phyloP scores from a whole-genome alignment of 2,797 vertebrate species.

The Dromococcyx pavoninus region DNA sequence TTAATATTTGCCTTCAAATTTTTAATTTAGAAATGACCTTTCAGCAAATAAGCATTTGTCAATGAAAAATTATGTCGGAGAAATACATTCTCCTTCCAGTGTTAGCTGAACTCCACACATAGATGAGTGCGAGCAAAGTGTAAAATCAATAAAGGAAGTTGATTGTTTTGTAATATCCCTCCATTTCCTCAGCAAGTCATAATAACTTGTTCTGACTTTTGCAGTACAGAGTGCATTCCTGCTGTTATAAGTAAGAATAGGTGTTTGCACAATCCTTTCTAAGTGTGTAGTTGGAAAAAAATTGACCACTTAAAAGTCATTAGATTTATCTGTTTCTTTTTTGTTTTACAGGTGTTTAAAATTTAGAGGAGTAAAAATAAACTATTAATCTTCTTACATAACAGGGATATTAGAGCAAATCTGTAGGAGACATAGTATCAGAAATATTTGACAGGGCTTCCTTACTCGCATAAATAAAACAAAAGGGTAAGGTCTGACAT shows the following conservation, averaged over 20 bases:
- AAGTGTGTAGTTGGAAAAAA: background rate
- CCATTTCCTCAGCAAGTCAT: conserved; percentile 44
- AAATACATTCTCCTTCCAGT: background rate
- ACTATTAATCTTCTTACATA: background rate
- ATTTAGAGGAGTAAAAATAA: background rate
- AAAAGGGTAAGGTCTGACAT: background rate
- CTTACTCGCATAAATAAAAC: background rate
- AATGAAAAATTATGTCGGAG: conserved; percentile 16
- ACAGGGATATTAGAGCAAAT: background rate
- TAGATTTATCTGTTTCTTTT: background rate
- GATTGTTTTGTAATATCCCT: conserved; percentile 58
- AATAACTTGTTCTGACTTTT: conserved; percentile 47
- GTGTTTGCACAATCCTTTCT: background rate
- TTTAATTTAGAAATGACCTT: conserved; percentile 48
- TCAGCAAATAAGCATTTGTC: background rate
- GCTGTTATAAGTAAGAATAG: conserved; percentile 12
- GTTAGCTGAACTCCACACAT: background rate
- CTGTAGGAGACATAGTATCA: background rate
- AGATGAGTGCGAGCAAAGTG: background rate
- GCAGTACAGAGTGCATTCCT: background rate
- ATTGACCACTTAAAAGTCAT: background rate
- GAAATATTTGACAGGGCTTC: background rate
- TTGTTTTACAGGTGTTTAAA: background rate
- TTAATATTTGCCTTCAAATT: conserved; percentile 10
- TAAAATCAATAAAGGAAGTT: conserved; percentile 59